Percentiles rank a stretch among this genome's conserved stretches.
Conservation (phyloP, 1,140 invertebrate species). For the Popillia japonica region DNA sequence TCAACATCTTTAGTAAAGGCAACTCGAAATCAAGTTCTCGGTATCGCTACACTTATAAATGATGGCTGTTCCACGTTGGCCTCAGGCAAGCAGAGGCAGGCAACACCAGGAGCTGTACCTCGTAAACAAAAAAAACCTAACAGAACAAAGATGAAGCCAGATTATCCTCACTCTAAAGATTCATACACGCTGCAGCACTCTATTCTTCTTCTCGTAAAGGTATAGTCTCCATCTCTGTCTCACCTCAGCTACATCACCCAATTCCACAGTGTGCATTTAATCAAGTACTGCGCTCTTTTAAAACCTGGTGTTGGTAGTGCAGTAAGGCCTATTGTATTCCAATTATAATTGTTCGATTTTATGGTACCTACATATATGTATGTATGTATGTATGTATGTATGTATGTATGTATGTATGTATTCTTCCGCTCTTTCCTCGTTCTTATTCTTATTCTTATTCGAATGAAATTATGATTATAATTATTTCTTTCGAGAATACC, state of each 20-base stretch:
- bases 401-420: too few species aligned
- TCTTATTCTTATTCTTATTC: too few species aligned
- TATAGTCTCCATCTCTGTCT: background rate
- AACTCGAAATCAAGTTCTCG: slow-evolving; percentile 57
- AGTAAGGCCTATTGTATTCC: background rate
- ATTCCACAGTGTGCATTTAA: background rate
- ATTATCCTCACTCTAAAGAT: slow-evolving; percentile 53
- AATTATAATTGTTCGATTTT: background rate
- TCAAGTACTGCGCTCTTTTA: background rate
- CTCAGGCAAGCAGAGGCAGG: slow-evolving; percentile 54
- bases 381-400: too few species aligned
- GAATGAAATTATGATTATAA: too few species aligned
- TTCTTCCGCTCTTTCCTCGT: too few species aligned
- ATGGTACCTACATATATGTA: too few species aligned
- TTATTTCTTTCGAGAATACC: too few species aligned
- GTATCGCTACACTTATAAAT: slow-evolving; percentile 59
- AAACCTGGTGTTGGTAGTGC: too few species aligned
- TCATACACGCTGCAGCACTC: slow-evolving; percentile 42
- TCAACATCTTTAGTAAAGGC: slow-evolving; percentile 51
- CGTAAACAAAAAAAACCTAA: slow-evolving; percentile 58
- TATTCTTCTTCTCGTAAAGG: background rate
- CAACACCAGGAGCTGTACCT: slow-evolving; percentile 59
- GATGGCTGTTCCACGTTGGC: slow-evolving; percentile 57
- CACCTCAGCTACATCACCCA: background rate
- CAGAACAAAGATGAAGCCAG: slow-evolving; percentile 56